Evolutionary conservation across 2,888 invertebrate species (phyloP).

Genomic region (Slavum lentiscoides): DNA sequence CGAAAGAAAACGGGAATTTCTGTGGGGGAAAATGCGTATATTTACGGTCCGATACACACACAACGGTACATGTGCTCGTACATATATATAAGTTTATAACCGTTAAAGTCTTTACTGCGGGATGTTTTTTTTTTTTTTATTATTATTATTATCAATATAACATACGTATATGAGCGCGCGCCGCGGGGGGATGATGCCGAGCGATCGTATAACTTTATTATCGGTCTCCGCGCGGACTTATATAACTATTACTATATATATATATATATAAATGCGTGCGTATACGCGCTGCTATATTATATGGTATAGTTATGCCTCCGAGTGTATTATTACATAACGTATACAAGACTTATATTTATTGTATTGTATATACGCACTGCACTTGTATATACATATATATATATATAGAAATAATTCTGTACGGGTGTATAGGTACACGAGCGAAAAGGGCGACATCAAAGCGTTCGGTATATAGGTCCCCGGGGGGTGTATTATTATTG

Average conservation of each 20-base stretch:
- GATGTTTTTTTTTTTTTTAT: background rate
- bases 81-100: background rate
- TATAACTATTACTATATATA: no score
- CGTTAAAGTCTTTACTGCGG: background rate
- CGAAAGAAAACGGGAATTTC: no score
- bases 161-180: slow-evolving; percentile 16
- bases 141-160: background rate
- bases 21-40: background rate
- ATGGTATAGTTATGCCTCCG: no score
- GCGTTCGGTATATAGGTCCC: slow-evolving; percentile 18
- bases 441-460: slow-evolving; percentile 18
- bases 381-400: background rate
- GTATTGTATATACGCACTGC: no score
- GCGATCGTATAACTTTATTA: slow-evolving; percentile 11
- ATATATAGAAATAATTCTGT: no score
- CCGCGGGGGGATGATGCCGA: background rate
- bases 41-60: background rate
- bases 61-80: background rate
- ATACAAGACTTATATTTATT: background rate
- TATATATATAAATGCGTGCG: no score
- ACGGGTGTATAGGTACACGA: background rate
- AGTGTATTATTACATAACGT: background rate
- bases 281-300: no score
- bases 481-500: slow-evolving; percentile 11
- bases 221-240: background rate